These are phyloP conservation scores for Bombus vancouverensis DNA, from an alignment of 1,140 invertebrate genomes.

Conservation along the genomic window DNA sequence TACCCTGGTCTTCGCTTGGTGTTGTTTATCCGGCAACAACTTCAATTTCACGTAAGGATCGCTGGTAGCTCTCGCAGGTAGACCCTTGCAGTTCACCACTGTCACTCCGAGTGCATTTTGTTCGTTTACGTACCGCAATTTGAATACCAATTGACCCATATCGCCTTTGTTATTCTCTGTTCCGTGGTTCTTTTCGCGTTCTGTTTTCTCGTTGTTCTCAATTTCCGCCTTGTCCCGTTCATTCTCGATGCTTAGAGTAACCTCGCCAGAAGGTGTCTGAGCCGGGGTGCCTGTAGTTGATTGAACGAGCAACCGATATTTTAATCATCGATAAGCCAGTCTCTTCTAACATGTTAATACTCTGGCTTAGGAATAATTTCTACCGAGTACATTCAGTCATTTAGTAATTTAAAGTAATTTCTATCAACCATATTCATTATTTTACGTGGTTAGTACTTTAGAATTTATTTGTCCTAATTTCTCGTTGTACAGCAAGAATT, in stretches of 20 bases:
- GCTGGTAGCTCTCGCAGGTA: conserved; percentile 89
- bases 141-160: conserved; percentile 94
- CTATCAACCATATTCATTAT: background rate
- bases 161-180: conserved; percentile 83
- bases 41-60: conserved; percentile 98
- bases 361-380: background rate
- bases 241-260: conserved; percentile 77
- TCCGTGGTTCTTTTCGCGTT: conserved; percentile 69
- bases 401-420: background rate
- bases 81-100: conserved; percentile 92
- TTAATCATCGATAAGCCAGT: background rate
- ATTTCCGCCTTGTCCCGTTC: conserved; percentile 85
- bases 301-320: background rate
- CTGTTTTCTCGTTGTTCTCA: conserved; percentile 85
- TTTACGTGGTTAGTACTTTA: background rate
- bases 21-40: conserved; percentile 96
- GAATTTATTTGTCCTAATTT: background rate
- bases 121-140: conserved; percentile 93
- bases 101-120: conserved; percentile 95
- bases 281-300: conserved; percentile 64
- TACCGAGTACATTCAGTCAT: no score
- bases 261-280: conserved; percentile 74
- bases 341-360: background rate
- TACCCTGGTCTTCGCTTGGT: conserved; percentile 97
- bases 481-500: no score